These are phyloP conservation scores for Trichopria drosophilae DNA, from an alignment of 2,888 invertebrate genomes.

Conservation along the genomic window DNA sequence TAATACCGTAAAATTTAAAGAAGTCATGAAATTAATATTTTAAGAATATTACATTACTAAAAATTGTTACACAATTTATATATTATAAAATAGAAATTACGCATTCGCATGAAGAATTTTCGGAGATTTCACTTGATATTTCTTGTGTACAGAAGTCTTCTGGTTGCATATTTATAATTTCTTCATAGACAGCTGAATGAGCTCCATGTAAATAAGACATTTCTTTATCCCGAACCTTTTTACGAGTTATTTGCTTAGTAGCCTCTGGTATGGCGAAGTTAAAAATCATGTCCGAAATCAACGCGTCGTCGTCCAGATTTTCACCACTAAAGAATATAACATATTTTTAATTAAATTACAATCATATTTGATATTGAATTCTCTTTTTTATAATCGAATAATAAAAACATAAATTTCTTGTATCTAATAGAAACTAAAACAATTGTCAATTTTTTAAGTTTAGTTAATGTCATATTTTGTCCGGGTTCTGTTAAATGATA, in stretches of 20 bases:
- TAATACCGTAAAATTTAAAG: too few species aligned
- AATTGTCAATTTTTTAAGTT: too few species aligned
- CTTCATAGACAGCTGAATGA: slow-evolving; percentile 55
- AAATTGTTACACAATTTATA: too few species aligned
- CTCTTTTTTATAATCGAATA: slow-evolving; percentile 27
- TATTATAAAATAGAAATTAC: too few species aligned
- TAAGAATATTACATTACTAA: too few species aligned
- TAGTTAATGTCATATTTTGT: too few species aligned
- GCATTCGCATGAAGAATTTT: too few species aligned
- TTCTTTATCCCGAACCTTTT: slow-evolving; percentile 54
- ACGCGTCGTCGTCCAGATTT: slow-evolving; percentile 42
- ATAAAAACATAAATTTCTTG: slow-evolving; percentile 5
- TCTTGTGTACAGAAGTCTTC: too few species aligned
- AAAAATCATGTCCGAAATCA: slow-evolving; percentile 52
- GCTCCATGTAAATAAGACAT: slow-evolving; percentile 55
- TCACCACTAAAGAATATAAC: slow-evolving; percentile 29
- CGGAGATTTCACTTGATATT: too few species aligned
- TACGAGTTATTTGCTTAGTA: slow-evolving; percentile 57
- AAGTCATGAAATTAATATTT: too few species aligned
- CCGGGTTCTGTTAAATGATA: too few species aligned
- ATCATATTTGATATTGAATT: slow-evolving; percentile 36
- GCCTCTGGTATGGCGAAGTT: slow-evolving; percentile 57
- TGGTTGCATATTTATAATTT: slow-evolving; percentile 38
- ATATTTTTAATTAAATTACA: slow-evolving; percentile 3
- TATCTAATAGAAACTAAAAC: slow-evolving; percentile 1